A percentile compares a stretch with the other conserved stretches of the same genome.
These are phyloP conservation scores for Larimichthys crocea DNA, from an alignment of 2,113 vertebrate genomes.

Conservation along the genomic window DNA sequence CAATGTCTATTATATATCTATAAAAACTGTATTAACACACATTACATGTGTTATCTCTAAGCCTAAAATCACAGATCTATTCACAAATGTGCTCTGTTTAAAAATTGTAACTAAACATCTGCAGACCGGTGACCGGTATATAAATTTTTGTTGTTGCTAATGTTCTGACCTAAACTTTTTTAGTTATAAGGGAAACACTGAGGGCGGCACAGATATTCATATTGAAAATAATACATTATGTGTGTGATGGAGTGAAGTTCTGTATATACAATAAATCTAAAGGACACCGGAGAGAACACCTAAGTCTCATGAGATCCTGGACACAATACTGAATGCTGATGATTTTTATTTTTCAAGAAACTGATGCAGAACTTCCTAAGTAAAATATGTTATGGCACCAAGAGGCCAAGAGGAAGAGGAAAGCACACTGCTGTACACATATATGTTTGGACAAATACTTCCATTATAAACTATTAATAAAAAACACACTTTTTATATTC, in stretches of 20 bases:
- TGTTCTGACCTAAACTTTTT: constrained; percentile 35
- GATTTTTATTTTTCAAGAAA: not conserved
- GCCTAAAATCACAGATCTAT: constrained; percentile 82
- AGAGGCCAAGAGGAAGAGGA: not conserved
- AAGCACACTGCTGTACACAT: not conserved
- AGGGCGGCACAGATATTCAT: constrained; percentile 33
- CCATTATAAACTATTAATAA: not conserved
- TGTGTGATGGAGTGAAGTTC: constrained; percentile 13
- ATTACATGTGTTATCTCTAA: constrained; percentile 86
- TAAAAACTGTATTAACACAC: constrained; percentile 81
- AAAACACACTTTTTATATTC: not conserved
- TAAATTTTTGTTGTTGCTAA: constrained; percentile 23
- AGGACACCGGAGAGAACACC: no score
- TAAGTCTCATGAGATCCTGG: not conserved
- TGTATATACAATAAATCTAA: constrained; percentile 25
- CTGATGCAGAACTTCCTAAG: not conserved
- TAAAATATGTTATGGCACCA: not conserved
- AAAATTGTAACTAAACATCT: constrained; percentile 82
- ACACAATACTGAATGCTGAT: not conserved
- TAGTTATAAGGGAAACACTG: constrained; percentile 24
- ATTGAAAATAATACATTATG: constrained; percentile 2
- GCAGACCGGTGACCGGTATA: constrained; percentile 55
- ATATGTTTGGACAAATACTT: constrained; percentile 11
- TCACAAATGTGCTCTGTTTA: constrained; percentile 84
- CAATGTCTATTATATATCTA: constrained; percentile 64